A percentile compares a stretch with the other conserved stretches of the same genome.
phyloP scores from a whole-genome alignment of 2,113 vertebrate species.

The Rattus rattus region DNA sequence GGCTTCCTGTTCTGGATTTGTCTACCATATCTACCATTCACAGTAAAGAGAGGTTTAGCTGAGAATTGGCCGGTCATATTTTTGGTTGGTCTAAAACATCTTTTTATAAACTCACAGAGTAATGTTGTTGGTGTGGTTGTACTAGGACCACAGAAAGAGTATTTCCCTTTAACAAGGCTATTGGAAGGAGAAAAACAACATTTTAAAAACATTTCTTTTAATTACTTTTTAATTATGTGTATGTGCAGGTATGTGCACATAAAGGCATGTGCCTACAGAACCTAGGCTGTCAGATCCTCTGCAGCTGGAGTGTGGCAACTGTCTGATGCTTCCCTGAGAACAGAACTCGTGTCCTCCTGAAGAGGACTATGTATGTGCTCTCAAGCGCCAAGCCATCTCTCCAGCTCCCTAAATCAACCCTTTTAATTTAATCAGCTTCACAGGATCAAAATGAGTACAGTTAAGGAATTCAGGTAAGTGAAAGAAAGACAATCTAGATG shows the following conservation, averaged over 20 bases:
- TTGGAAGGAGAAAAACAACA: neutral
- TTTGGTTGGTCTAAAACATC: neutral
- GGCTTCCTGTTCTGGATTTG: neutral
- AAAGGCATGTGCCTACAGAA: neutral
- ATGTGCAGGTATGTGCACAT: neutral
- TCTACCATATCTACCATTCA: neutral
- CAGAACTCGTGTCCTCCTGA: neutral
- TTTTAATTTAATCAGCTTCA: neutral
- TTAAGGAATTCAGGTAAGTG: constrained; percentile 32
- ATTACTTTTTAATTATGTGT: too few species aligned
- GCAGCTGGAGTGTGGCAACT: neutral
- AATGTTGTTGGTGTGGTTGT: neutral
- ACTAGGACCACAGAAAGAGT: neutral
- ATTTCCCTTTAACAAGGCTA: neutral
- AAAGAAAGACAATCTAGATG: constrained; percentile 19
- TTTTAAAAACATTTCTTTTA: neutral
- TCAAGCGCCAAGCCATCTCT: neutral
- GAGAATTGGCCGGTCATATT: neutral
- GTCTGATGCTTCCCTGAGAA: neutral
- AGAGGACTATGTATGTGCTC: neutral
- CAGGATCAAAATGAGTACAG: constrained; percentile 4
- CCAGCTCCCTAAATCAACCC: neutral
- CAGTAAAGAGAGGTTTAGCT: neutral
- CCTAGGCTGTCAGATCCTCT: neutral
- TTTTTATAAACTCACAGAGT: neutral